phyloP scores from a whole-genome alignment of 2,888 invertebrate genomes.

The Drosophila pegasa region DNA sequence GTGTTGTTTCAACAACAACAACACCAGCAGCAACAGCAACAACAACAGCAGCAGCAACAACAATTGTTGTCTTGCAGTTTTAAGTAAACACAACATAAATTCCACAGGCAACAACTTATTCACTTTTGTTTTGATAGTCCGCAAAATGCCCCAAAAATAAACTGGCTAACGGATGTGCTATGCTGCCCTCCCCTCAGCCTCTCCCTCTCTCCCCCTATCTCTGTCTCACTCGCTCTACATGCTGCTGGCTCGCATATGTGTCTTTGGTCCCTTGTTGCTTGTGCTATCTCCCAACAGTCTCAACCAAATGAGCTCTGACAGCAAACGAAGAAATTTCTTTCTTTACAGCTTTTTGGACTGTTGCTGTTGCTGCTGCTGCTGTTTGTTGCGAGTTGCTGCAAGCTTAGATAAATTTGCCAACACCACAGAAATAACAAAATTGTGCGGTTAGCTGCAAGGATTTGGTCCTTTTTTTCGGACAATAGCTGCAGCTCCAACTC shows the following conservation, averaged over 20 bases:
- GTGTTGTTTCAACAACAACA: conserved; percentile 32
- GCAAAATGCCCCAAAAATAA: conserved; percentile 70
- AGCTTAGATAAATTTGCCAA: conserved; percentile 65
- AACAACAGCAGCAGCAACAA: neutral
- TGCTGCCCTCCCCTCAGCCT: too few species aligned
- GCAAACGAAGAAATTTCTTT: conserved; percentile 57
- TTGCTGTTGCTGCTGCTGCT: conserved; percentile 9
- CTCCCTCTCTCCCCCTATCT: neutral
- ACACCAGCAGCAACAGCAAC: neutral
- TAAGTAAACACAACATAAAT: conserved; percentile 71
- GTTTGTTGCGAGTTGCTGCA: conserved; percentile 39
- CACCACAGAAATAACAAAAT: conserved; percentile 75
- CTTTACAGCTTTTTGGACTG: conserved; percentile 30
- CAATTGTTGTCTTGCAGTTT: conserved; percentile 51
- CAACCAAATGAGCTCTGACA: conserved; percentile 76
- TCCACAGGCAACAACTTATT: conserved; percentile 72
- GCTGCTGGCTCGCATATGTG: conserved; percentile 35
- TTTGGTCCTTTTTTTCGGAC: conserved; percentile 32
- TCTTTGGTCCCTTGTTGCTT: conserved; percentile 26
- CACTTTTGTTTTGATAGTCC: conserved; percentile 72
- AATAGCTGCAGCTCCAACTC: conserved; percentile 10
- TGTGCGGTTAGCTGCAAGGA: conserved; percentile 69
- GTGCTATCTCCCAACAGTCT: conserved; percentile 33
- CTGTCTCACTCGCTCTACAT: neutral
- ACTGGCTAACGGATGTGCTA: conserved; percentile 64